Base-by-base conservation (phyloP, 2,888 invertebrate genomes). In the Lepeophtheirus nordmannii region DNA sequence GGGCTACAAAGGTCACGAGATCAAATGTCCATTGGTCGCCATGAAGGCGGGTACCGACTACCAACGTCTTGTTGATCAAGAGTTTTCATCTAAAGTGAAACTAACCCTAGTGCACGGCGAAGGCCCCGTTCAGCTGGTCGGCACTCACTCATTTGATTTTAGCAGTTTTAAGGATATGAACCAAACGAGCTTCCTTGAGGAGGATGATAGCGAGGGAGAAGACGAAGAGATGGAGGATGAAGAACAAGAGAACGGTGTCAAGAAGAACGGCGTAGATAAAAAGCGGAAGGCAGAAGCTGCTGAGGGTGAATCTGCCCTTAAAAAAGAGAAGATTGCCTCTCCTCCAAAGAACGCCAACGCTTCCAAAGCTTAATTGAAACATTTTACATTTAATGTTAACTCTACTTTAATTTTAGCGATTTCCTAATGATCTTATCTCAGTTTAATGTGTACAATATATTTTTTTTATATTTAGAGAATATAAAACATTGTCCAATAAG, bases 151-250 rank as follows among this genome's bases (percentile, higher is more conserved):
- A 14, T 46, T 46, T 17, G 53, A 46, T 17, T 46, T 46, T 46
- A 46, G 53, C 53, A 46, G 53, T 46, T 46, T 46, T 17, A 46
- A 46, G 8, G 53, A 46, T 17, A 46, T 46, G 53, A 46, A 46
- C 53, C 53, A 46, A 46, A 46, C 53, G 53, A 46, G 53, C 53
- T n/a, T 46, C 53, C 53, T 46, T 46, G 53, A 46, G 53, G 53
- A 46, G 53, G 53, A 46, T 46, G 53, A 46, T 1, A 17, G 17
- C n/a, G 53, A 46, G 5, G 17, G 8, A 14, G 53, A 46, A 17
- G 53, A 8, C 14, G 53, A 46, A 8, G 53, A 46, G 17, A 46
- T 46, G 53, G 53, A 46, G 8, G 53, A 14, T 1, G 53, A 46
- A 46, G 53, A 46, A 3, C n/a, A 14, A 5, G 53, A 46, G 53